Evolutionary conservation across 2,797 vertebrate species (phyloP).

Genomic region (Coilia nasus): DNA sequence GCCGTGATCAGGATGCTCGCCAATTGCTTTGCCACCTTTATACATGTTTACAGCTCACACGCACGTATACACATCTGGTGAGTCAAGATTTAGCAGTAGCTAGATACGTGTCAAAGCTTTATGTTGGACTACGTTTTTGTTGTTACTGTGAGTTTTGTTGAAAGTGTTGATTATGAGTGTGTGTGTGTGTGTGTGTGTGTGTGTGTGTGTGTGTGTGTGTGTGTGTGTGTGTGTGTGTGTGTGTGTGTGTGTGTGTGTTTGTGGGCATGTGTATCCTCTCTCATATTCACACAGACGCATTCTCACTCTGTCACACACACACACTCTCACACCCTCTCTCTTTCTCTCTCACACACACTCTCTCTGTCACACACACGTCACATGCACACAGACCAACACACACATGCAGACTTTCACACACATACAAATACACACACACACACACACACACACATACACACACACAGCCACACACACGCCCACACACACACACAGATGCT

Average conservation of each 20-base stretch:
- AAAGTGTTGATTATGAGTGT: not conserved
- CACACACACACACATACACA: slow-evolving; percentile 7
- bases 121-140: not conserved
- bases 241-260: too few relatives aligned
- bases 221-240: slow-evolving; percentile 29
- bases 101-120: not conserved
- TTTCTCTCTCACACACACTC: not conserved
- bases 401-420: not conserved
- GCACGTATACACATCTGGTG: not conserved
- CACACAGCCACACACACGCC: not conserved
- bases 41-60: not conserved
- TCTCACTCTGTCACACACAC: too few relatives aligned
- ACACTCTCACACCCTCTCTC: not conserved
- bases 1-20: slow-evolving; percentile 33
- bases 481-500: not conserved
- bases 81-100: not conserved
- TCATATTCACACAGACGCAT: too few relatives aligned
- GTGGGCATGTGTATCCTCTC: too few relatives aligned
- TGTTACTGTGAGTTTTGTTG: not conserved
- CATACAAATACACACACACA: not conserved
- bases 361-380: not conserved
- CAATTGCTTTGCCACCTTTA: not conserved
- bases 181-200: not conserved
- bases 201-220: slow-evolving; percentile 27
- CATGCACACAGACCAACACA: not conserved